Evolutionary conservation across 2,113 vertebrate genomes (phyloP), one percentile per base, ranked within the genome.

Genomic region (Lophochroa leadbeateri): DNA sequence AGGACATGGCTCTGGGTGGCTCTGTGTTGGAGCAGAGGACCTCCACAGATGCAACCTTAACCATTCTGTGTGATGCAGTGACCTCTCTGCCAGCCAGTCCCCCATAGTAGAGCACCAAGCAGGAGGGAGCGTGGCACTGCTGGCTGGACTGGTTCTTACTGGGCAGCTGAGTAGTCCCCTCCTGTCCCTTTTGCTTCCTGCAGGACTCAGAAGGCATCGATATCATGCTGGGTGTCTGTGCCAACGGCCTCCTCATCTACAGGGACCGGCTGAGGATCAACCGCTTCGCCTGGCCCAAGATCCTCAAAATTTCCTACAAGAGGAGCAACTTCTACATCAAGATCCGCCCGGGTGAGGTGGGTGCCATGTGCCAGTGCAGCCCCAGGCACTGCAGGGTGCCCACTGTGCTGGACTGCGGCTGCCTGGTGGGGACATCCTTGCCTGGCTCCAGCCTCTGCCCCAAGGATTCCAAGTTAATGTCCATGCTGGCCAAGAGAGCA

Each of bases 311-410:
- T 95, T 99, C 99, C 58, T 99, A 99, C 65, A 99, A 99, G 94
- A 99, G 99, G 95, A 99, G 99, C 97, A 99, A 99, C 98, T 99
- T 99, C 96, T 99, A 99, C 97, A 99, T 99, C 95, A 99, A 99
- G 98, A 99, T 99, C 85, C 98, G 99, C 63, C 99, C 99, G 0
- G 99, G 99, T 77, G 99, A 99, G 98, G 99, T 99, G 96, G 95
- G 98, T 93, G 57, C 81, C 47, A 0, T 39, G 37, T 1, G 1
- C 52, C 29, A 13, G 31, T 5, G n/a, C 2, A 2, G 53, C 31
- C 72, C 20, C 1, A 2, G 31, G 27, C 28, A 33, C 0, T 1
- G 63, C 27, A 37, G 23, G 41, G 4, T 67, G 17, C 58, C 81
- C 20, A 9, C 67, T 27, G 37, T 49, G 52, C 72, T 33, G 68